Percentiles rank a stretch among this genome's conserved stretches.
phyloP scores from a whole-genome alignment of 1,140 invertebrate species.

The Drosophila grimshawi region DNA sequence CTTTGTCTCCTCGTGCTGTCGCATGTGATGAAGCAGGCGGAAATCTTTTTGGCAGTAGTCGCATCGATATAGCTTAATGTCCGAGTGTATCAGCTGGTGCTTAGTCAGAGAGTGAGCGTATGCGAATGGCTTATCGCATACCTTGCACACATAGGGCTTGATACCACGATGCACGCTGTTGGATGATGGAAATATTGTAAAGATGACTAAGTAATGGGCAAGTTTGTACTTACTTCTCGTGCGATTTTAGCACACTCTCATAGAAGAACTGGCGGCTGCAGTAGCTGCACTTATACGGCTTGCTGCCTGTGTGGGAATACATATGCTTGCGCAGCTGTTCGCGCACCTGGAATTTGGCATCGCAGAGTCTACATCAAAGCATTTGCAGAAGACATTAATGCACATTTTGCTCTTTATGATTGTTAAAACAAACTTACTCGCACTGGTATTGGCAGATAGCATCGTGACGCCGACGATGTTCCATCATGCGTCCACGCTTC shows the following conservation, averaged over 20 bases:
- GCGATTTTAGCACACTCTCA: slow-evolving; percentile 75
- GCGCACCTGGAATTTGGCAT: slow-evolving; percentile 71
- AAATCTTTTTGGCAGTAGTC: slow-evolving; percentile 80
- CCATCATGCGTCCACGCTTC: slow-evolving; percentile 77
- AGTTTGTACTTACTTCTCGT: slow-evolving; percentile 66
- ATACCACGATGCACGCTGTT: slow-evolving; percentile 73
- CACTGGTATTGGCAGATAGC: slow-evolving; percentile 66
- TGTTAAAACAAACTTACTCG: slow-evolving; percentile 67
- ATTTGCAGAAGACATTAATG: background rate
- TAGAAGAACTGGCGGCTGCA: slow-evolving; percentile 81
- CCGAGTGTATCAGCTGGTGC: slow-evolving; percentile 76
- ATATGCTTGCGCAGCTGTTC: slow-evolving; percentile 80
- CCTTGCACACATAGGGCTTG: slow-evolving; percentile 78
- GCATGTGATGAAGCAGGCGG: slow-evolving; percentile 79
- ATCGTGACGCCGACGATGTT: slow-evolving; percentile 74
- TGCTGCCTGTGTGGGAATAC: slow-evolving; percentile 77
- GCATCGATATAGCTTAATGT: slow-evolving; percentile 76
- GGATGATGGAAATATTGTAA: background rate
- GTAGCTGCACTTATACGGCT: slow-evolving; percentile 76
- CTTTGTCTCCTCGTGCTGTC: slow-evolving; percentile 78
- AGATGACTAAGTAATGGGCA: no score
- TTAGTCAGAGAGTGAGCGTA: slow-evolving; percentile 78
- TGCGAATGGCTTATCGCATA: slow-evolving; percentile 77
- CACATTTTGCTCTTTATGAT: background rate
- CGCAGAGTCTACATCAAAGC: slow-evolving; percentile 58